phyloP scores from a whole-genome alignment of 2,113 vertebrate species.

The Hippocampus barbouri region DNA sequence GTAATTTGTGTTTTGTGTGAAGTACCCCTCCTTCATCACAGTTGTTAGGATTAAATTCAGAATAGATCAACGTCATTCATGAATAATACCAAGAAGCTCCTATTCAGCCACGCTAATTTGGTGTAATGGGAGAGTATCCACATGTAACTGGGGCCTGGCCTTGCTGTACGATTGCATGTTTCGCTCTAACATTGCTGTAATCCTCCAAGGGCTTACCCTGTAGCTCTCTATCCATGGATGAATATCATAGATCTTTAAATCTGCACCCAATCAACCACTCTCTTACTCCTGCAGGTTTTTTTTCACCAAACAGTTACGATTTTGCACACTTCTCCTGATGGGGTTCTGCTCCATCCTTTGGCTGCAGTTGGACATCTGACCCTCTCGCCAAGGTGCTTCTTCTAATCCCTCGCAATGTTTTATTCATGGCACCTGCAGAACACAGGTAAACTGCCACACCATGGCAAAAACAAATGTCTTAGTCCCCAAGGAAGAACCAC shows the following conservation, averaged over 20 bases:
- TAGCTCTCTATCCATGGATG: slow-evolving; percentile 48
- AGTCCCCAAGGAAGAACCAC: slow-evolving; percentile 44
- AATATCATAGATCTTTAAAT: slow-evolving; percentile 53
- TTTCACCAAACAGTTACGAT: slow-evolving; percentile 53
- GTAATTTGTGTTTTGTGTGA: slow-evolving; percentile 24
- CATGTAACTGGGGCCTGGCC: slow-evolving; percentile 34
- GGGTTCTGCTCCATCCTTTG: slow-evolving; percentile 38
- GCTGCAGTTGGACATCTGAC: slow-evolving; percentile 52
- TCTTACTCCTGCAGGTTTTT: slow-evolving; percentile 55
- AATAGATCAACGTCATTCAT: slow-evolving; percentile 33
- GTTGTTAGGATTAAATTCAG: slow-evolving; percentile 35
- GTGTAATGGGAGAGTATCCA: slow-evolving; percentile 48
- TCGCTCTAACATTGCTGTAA: slow-evolving; percentile 61
- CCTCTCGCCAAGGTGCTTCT: slow-evolving; percentile 53
- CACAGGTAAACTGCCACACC: slow-evolving; percentile 44
- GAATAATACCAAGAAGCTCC: slow-evolving; percentile 33
- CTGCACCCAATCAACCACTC: slow-evolving; percentile 47
- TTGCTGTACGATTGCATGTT: slow-evolving; percentile 62
- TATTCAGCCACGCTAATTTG: slow-evolving; percentile 24
- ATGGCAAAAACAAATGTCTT: slow-evolving; percentile 54
- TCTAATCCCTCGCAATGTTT: slow-evolving; percentile 52
- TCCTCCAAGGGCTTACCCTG: slow-evolving; percentile 55
- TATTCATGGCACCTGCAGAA: slow-evolving; percentile 61
- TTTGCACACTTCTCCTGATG: slow-evolving; percentile 49
- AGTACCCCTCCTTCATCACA: slow-evolving; percentile 18